A percentile compares a stretch with the other conserved stretches of the same genome.
Conservation (phyloP, 2,797 vertebrate species). For the Poliocrania exsul region DNA sequence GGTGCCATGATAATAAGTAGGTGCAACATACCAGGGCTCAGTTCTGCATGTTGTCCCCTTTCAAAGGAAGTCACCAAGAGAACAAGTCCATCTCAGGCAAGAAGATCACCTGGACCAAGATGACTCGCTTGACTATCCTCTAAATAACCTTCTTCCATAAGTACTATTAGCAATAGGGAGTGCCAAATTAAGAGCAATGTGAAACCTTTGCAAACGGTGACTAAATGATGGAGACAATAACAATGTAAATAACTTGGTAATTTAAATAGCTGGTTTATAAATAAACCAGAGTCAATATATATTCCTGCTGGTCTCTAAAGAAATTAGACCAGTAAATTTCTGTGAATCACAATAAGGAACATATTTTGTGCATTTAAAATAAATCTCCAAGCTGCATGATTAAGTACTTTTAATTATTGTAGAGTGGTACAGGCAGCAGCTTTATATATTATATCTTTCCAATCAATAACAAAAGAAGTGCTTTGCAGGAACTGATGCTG, state of each 20-base stretch:
- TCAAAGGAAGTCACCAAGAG: not conserved
- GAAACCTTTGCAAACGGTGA: slow-evolving; percentile 44
- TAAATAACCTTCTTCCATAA: slow-evolving; percentile 16
- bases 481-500: slow-evolving; percentile 52
- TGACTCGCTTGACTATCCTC: not conserved
- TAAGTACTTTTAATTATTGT: slow-evolving; percentile 72
- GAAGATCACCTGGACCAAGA: not conserved
- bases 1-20: not conserved
- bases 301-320: slow-evolving; percentile 63
- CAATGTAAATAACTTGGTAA: slow-evolving; percentile 63
- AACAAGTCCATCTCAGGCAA: not conserved
- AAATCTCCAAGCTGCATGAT: slow-evolving; percentile 64
- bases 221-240: slow-evolving; percentile 68
- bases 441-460: slow-evolving; percentile 68
- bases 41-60: not conserved
- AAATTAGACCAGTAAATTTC: slow-evolving; percentile 72
- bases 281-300: slow-evolving; percentile 64
- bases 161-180: not conserved
- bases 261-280: slow-evolving; percentile 66
- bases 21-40: not conserved
- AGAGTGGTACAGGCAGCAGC: slow-evolving; percentile 62
- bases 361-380: slow-evolving; percentile 68
- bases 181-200: slow-evolving; percentile 58
- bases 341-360: slow-evolving; percentile 65
- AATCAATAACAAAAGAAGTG: slow-evolving; percentile 61